Evolutionary conservation across 2,113 vertebrate genomes (phyloP).

Genomic region (Balaeniceps rex): DNA sequence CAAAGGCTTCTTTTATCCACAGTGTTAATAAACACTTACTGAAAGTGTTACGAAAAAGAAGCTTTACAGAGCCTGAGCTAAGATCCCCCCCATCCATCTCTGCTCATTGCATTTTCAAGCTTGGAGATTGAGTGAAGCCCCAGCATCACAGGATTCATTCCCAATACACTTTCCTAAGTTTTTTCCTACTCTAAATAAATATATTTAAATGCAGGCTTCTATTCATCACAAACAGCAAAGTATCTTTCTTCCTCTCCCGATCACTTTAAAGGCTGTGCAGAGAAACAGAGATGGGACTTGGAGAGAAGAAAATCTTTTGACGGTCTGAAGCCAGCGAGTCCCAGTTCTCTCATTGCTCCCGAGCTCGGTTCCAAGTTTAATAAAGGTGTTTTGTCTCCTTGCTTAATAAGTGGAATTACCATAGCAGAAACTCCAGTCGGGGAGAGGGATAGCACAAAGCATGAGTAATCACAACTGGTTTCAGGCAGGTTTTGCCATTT

Average conservation of each 20-base stretch:
- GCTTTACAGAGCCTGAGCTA: background rate
- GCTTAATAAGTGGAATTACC: constrained; percentile 38
- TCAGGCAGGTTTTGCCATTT: constrained; percentile 37
- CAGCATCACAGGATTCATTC: background rate
- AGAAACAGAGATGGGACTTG: background rate
- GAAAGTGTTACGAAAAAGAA: constrained; percentile 38
- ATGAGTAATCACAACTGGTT: constrained; percentile 54
- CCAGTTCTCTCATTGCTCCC: background rate
- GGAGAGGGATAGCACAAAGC: background rate
- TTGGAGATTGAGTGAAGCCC: background rate
- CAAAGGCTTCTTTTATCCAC: constrained; percentile 29
- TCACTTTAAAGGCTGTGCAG: background rate
- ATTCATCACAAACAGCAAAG: background rate
- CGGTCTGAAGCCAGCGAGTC: background rate
- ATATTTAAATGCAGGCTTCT: background rate
- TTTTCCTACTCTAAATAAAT: background rate
- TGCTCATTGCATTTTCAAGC: background rate
- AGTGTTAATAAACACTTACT: background rate
- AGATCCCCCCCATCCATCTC: background rate
- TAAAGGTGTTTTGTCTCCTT: constrained; percentile 47
- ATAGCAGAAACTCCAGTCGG: constrained; percentile 24
- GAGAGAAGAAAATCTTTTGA: background rate
- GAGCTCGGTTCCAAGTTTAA: background rate
- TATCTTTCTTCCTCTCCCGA: background rate
- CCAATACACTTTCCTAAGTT: background rate